These are phyloP conservation scores for Helicoverpa armigera DNA, from an alignment of 1,140 invertebrate genomes.

Conservation along the genomic window DNA sequence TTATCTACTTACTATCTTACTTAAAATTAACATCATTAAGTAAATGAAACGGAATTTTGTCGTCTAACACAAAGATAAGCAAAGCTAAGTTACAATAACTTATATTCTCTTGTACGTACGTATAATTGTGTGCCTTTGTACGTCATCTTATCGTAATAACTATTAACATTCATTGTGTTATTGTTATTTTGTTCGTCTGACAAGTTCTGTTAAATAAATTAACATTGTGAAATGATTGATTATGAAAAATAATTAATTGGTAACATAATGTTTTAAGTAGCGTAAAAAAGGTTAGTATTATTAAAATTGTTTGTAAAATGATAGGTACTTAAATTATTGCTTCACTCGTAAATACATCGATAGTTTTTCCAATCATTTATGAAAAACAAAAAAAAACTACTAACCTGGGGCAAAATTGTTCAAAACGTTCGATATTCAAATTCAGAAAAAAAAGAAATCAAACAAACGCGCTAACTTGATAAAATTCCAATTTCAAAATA, in stretches of 20 bases:
- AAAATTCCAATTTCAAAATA: slow-evolving; percentile 43
- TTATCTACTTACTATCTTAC: neutral
- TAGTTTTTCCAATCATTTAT: too few species aligned
- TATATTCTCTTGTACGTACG: neutral
- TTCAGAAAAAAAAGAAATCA: slow-evolving; percentile 4
- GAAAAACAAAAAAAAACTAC: neutral
- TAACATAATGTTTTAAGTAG: too few species aligned
- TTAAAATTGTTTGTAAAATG: too few species aligned
- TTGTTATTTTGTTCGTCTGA: slow-evolving; percentile 20
- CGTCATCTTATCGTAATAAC: neutral
- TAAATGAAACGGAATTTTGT: neutral
- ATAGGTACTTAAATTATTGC: too few species aligned
- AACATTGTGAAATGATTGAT: neutral
- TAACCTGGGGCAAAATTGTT: neutral
- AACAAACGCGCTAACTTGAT: slow-evolving; percentile 1
- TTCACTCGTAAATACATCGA: too few species aligned
- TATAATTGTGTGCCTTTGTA: slow-evolving; percentile 15
- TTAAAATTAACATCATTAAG: neutral
- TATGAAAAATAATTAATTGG: too few species aligned
- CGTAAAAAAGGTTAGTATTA: too few species aligned
- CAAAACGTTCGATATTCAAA: neutral
- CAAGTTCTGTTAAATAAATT: neutral
- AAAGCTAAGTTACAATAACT: slow-evolving; percentile 1
- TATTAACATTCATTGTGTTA: slow-evolving; percentile 21
- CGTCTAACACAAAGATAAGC: slow-evolving; percentile 4